Evolutionary conservation across 2,888 invertebrate genomes (phyloP), one percentile per base, ranked within the genome.

Genomic region (Mantis religiosa): DNA sequence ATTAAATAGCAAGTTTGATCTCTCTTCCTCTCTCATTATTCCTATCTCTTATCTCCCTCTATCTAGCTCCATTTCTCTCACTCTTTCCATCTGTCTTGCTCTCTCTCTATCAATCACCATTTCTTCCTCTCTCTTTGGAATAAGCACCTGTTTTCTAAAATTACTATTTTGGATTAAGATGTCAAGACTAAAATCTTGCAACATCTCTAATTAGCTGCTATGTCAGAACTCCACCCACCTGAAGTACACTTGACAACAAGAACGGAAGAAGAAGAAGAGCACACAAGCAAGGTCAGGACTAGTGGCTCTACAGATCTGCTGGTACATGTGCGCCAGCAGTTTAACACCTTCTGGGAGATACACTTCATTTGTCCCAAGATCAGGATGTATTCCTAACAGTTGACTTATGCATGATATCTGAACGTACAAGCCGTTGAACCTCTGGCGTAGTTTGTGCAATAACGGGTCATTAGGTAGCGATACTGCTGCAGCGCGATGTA

Each of bases 311-410:
- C 95, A 94, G 86, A 95, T 95, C 92, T 95, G 95, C 89, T 95
- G 94, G 91, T 96, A 96, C 89, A 96, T 93, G 91, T 95, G 95
- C 82, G 96, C 95, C 92, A 96, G 94, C 81, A 96, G 93, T 47
- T 95, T 95, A 0, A 95, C 95, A 3, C 96, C 96, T 90, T 93
- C 93, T 25, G 89, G 88, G 8, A 89, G 71, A 3, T 83, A 34
- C 25, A 25, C 82, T 3, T 82, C 82, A 2, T 25, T 4, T 14
- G 82, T 28, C 3, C 34, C 47, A 27, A 41, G 91, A 2, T 94
- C 83, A 41, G 88, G 82, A 28, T 81, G 88, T 2, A 85, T 84
- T 28, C 81, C 28, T 9, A 28, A 85, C 82, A 84, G 54, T 9
- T 84, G 54, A 12, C 30, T 82, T 27, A 87, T 6, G 41, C 30